A percentile compares a stretch with the other conserved stretches of the same genome.
Evolutionary conservation across 1,140 invertebrate species (phyloP).

Genomic region (Ceratina japonica): DNA sequence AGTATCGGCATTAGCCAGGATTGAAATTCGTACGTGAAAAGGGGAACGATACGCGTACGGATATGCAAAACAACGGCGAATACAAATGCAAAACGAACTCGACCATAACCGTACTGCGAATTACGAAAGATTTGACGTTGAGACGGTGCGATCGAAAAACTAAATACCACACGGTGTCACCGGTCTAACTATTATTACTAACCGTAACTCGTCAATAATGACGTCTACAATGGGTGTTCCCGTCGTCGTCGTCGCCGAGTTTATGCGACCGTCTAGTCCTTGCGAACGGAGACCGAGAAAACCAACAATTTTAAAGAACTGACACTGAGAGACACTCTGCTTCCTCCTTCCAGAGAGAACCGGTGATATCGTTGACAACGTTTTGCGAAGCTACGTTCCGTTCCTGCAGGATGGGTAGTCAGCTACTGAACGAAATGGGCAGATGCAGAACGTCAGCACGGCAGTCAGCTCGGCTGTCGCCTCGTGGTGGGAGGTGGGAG

Average conservation of each 20-base stretch:
- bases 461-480: not conserved
- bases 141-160: too few species aligned
- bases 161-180: not conserved
- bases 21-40: too few species aligned
- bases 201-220: conserved; percentile 42
- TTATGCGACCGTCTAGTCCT: not conserved
- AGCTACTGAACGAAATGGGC: conserved; percentile 30
- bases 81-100: too few species aligned
- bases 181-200: conserved; percentile 34
- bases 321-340: conserved; percentile 16
- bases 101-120: too few species aligned
- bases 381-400: not conserved
- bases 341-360: not conserved
- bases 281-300: not conserved
- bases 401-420: conserved; percentile 10
- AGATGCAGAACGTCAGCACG: conserved; percentile 24
- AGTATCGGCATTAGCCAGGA: too few species aligned
- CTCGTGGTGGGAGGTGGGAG: conserved; percentile 25
- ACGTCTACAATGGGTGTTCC: conserved; percentile 22
- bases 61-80: too few species aligned
- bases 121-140: not conserved
- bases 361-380: not conserved
- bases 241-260: not conserved
- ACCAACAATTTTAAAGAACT: not conserved
- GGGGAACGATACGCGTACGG: too few species aligned